Conservation (phyloP, 2,797 vertebrate species). For the Tragelaphus oryx region DNA sequence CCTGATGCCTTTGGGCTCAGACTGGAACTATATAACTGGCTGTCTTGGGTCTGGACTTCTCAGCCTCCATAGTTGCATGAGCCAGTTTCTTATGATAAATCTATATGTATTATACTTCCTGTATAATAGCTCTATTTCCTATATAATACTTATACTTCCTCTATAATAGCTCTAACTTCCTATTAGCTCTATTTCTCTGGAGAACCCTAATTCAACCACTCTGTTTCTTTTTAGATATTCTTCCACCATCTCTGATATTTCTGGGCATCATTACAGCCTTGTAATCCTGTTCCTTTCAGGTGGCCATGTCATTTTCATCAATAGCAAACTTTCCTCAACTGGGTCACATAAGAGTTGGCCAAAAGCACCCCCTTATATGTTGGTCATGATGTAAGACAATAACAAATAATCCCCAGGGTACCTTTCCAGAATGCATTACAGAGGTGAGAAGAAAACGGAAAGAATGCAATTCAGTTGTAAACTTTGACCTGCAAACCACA, state of each 20-base stretch:
- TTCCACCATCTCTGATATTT: not conserved
- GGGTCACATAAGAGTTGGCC: not conserved
- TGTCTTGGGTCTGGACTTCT: not conserved
- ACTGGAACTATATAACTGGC: not conserved
- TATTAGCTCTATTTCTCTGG: not conserved
- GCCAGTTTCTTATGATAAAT: not conserved
- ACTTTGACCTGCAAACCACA: not conserved
- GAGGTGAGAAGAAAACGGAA: not conserved
- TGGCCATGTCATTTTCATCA: not conserved
- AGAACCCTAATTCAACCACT: not conserved
- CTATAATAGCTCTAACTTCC: not conserved
- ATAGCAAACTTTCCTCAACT: not conserved
- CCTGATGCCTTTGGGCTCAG: not conserved
- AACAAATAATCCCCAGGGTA: not conserved
- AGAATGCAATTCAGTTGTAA: not conserved
- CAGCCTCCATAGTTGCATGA: not conserved
- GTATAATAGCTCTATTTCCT: not conserved
- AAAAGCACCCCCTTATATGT: not conserved
- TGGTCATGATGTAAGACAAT: not conserved
- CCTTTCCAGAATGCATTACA: not conserved
- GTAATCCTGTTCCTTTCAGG: not conserved
- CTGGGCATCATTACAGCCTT: not conserved
- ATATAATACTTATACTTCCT: too few relatives aligned
- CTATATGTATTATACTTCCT: not conserved
- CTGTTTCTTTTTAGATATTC: not conserved